A percentile compares a stretch with the other conserved stretches of the same genome.
Conservation (phyloP, 2,113 vertebrate species). For the Colistium nudipinnis region DNA sequence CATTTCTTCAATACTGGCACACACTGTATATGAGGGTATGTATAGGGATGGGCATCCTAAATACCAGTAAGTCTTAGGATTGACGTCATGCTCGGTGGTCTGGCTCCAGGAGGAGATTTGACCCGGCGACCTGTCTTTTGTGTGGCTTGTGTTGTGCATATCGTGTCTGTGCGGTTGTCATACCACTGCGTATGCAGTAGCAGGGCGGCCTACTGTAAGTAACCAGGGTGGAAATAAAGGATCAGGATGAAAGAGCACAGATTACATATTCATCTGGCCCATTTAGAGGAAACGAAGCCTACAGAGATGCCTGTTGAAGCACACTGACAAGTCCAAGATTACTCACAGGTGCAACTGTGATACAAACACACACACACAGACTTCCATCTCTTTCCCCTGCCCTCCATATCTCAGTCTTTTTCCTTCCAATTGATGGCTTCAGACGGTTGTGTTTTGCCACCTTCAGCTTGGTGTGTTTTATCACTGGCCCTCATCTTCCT, state of each 20-base stretch:
- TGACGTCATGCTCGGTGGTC: conserved; percentile 11
- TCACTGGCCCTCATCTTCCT: conserved; percentile 72
- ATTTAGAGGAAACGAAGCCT: conserved; percentile 82
- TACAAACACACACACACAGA: conserved; percentile 21
- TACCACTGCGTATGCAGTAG: conserved; percentile 40
- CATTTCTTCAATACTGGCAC: neutral
- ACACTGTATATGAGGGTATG: neutral
- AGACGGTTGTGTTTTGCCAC: conserved; percentile 65
- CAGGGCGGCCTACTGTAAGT: conserved; percentile 43
- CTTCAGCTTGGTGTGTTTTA: conserved; percentile 61
- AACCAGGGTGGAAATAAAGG: conserved; percentile 54
- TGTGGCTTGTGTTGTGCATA: conserved; percentile 24
- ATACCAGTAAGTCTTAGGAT: neutral
- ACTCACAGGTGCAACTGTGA: conserved; percentile 75
- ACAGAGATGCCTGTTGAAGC: conserved; percentile 60
- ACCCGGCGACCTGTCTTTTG: conserved; percentile 33
- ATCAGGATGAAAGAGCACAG: conserved; percentile 78
- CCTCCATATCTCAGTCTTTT: conserved; percentile 15
- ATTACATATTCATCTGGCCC: conserved; percentile 79
- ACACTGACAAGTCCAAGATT: conserved; percentile 58
- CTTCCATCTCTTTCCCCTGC: conserved; percentile 15
- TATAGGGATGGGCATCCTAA: neutral
- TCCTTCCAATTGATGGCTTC: conserved; percentile 44
- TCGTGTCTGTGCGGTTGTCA: conserved; percentile 30
- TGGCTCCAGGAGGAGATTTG: conserved; percentile 21